These are phyloP conservation scores for Limnodromus scolopaceus DNA, from an alignment of 2,797 vertebrate genomes.

Conservation along the genomic window DNA sequence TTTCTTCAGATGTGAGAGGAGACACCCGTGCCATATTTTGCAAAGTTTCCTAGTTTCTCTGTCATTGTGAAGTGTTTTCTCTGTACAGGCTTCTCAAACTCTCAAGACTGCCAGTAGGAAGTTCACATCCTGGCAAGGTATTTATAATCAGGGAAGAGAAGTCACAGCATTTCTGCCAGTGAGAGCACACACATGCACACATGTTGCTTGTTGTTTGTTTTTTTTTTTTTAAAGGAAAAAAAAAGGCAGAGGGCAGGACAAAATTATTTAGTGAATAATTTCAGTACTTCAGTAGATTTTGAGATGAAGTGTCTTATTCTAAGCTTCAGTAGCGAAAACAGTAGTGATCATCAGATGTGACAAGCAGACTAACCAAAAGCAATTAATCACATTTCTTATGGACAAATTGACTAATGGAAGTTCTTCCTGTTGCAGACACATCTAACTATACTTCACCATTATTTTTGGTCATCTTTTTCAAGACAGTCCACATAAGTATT, in stretches of 20 bases:
- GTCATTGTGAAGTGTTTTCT: background rate
- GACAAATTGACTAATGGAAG: background rate
- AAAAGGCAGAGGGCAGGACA: rapidly evolving
- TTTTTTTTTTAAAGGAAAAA: background rate
- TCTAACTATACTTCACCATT: background rate
- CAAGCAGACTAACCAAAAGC: background rate
- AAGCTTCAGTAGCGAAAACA: background rate
- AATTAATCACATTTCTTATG: background rate
- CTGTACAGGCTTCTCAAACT: background rate
- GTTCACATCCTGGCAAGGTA: background rate
- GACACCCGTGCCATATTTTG: background rate
- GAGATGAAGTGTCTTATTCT: background rate
- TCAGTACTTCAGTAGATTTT: background rate
- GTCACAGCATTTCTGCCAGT: background rate
- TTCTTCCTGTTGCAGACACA: background rate
- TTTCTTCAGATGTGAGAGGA: background rate
- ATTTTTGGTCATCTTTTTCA: background rate
- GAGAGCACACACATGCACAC: background rate
- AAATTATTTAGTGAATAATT: background rate
- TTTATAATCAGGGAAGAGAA: background rate
- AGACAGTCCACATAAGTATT: background rate
- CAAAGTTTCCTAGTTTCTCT: background rate
- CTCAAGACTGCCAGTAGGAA: background rate
- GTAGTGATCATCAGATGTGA: background rate
- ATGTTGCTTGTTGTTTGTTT: background rate